Conservation (phyloP, 2,113 vertebrate genomes). For the Notechis scutatus region DNA sequence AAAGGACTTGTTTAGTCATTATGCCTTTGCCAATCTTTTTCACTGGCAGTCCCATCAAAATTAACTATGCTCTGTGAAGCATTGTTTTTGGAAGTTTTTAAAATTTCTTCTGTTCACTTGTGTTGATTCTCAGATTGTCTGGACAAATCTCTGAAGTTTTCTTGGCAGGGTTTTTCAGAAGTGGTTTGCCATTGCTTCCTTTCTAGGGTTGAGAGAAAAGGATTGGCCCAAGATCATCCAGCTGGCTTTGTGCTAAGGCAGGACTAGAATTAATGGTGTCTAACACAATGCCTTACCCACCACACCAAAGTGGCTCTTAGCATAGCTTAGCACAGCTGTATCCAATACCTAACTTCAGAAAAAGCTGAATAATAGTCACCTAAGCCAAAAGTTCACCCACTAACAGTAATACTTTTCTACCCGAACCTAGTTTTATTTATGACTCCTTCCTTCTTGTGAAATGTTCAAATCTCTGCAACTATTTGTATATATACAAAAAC, state of each 20-base stretch:
- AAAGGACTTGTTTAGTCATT: background rate
- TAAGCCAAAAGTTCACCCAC: background rate
- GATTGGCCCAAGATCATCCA: background rate
- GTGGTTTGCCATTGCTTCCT: background rate
- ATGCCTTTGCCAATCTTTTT: background rate
- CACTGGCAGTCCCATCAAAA: background rate
- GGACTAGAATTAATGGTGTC: background rate
- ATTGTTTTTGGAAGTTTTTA: background rate
- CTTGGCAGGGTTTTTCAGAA: background rate
- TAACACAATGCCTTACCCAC: background rate
- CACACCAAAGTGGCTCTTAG: background rate
- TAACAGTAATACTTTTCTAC: background rate
- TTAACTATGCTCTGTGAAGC: background rate
- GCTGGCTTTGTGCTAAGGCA: background rate
- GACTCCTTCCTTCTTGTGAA: background rate
- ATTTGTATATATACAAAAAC: background rate
- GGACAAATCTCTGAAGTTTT: background rate
- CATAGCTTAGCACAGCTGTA: background rate
- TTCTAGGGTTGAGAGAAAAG: background rate
- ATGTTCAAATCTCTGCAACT: background rate
- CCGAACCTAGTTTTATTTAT: background rate
- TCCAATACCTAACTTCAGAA: background rate
- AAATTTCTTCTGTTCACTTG: background rate
- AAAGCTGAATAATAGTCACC: background rate
- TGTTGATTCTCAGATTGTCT: too few relatives aligned